Evolutionary conservation across 2,888 invertebrate species (phyloP), one percentile per base, ranked within the genome.

Genomic region (Agrypnus murinus): DNA sequence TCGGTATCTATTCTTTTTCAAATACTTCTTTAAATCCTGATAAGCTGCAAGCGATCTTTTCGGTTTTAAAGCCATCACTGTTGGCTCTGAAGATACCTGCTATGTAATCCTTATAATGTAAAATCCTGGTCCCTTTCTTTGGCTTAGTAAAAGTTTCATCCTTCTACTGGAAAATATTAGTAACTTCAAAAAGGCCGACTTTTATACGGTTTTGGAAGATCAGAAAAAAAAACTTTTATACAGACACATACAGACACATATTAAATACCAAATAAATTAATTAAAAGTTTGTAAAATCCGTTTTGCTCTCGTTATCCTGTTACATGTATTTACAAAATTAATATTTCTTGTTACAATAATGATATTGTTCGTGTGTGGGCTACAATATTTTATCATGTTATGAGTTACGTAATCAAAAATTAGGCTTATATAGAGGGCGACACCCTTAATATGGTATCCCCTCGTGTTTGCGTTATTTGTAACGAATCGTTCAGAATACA

Each of bases 61-160:
- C 82, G 83, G 81, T 77, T 77, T 75, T 77, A 77, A 72, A 69
- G 66, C 69, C 66, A 48, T 46, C 65, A 69, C 32, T 67, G 59
- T 69, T 60, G 59, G 46, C 55, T 43, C 48, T 36, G 60, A 46
- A 71, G 71, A 71, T 73, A 73, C 71, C 73, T 71, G 68, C 73
- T 74, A 70, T 76, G 83, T 84, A 85, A 85, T 85, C 85, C 84
- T 76, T 78, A 82, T 84, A 85, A 85, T 85, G 84, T 85, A 83
- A 84, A 84, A 85, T 80, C 83, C 84, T 81, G 76, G 83, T 84
- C 75, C 83, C 82, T 83, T 83, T 81, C 81, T 81, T 75, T 77
- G 77, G 81, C 82, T 81, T 83, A 81, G 80, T 79, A 78, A 79
- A 25, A 81, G 81, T 80, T 83, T 80, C 81, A 83, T 84, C 84